Evolutionary conservation across 2,113 vertebrate species (phyloP), one percentile per base, ranked within the genome.

Genomic region (Hemibagrus wyckioides): DNA sequence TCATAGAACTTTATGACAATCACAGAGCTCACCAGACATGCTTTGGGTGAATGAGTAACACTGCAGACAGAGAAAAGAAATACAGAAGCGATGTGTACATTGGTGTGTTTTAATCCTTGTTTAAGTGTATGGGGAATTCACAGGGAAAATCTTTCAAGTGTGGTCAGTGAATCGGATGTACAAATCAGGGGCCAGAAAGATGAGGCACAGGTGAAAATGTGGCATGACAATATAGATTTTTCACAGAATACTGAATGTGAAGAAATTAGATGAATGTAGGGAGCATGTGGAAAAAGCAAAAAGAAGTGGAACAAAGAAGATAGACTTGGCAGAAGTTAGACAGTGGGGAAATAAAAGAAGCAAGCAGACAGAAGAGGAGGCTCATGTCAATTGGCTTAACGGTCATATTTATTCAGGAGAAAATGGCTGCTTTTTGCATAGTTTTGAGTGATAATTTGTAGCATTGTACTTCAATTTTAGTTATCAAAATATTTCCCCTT

Each of bases 401-500:
- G 44, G 23, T 0, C 4, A n/a, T 44, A 41, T 39, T 13, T 73
- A 73, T 36, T 41, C 1, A 3, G 3, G 36, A 36, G 41, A 23
- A 21, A 71, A 3, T 9, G 28, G 2, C 19, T 23, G 17, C 23
- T 44, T 44, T 19, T 75, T 44, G 4, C 23, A 15, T 76, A 52
- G 17, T 44, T 28, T 77, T 52, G 23, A 57, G 52, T 21, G 30
- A 36, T 14, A 25, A 57, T 3, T 56, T 6, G 0, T 33, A 56
- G 52, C 3, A 80, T 50, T 56, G 3, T 13, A 1, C n/a, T 19
- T 17, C 41, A 79, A 9, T 54, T 15, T 54, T 54, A 2, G 14
- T 10, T 44, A 0, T 11, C 0, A 11, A 63, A 30, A 56, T 14
- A 80, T 23, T 33, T 56, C n/a, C 11, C 50, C 86, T 95, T 93